Evolutionary conservation across 2,888 invertebrate genomes (phyloP).

Genomic region (Clitarchus hookeri): DNA sequence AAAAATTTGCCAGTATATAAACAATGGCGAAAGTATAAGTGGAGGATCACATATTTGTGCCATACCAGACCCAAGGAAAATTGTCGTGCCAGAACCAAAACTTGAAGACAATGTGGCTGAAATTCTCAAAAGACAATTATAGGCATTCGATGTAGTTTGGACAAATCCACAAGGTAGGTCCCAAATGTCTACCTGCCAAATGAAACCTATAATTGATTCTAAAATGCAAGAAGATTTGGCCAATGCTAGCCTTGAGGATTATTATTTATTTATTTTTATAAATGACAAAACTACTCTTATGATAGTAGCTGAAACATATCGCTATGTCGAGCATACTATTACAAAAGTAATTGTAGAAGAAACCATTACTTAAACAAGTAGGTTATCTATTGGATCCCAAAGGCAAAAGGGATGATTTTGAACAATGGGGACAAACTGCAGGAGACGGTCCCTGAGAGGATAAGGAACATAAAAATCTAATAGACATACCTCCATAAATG

Average conservation of each 20-base stretch:
- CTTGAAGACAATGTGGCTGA: not conserved
- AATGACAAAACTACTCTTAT: not conserved
- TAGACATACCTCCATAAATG: no score
- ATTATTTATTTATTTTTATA: not conserved
- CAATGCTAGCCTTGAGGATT: not conserved
- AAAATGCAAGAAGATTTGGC: not conserved
- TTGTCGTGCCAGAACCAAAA: not conserved
- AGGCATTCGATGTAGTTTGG: not conserved
- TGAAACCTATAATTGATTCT: not conserved
- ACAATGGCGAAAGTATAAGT: not conserved
- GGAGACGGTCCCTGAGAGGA: no score
- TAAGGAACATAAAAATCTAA: no score
- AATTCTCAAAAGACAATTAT: not conserved
- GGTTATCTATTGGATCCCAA: not conserved
- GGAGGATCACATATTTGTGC: not conserved
- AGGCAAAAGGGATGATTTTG: no score
- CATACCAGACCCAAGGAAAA: not conserved
- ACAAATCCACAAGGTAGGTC: not conserved
- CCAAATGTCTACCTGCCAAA: not conserved
- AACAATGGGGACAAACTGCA: no score
- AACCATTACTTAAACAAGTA: not conserved
- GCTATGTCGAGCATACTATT: not conserved
- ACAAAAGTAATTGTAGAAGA: not conserved
- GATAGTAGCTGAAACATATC: not conserved
- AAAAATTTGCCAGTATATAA: not conserved